Conservation (phyloP, 2,113 vertebrate species). For the Zonotrichia leucophrys region DNA sequence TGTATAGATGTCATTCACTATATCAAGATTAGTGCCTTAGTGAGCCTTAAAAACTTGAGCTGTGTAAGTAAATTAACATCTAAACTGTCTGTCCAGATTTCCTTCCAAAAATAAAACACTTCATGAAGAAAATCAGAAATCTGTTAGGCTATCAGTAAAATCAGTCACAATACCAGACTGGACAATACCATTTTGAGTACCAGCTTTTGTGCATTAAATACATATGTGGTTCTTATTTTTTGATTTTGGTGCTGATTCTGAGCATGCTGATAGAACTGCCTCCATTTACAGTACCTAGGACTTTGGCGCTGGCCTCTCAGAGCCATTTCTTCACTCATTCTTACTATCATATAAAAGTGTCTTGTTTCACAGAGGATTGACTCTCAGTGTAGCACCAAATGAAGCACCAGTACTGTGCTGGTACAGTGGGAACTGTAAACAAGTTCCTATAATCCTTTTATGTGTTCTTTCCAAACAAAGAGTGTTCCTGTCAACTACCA, state of each 20-base stretch:
- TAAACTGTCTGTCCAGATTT: background rate
- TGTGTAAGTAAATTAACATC: background rate
- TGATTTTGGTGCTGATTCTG: background rate
- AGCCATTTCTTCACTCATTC: background rate
- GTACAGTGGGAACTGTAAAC: background rate
- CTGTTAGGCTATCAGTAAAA: background rate
- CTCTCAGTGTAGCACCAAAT: background rate
- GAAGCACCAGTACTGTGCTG: background rate
- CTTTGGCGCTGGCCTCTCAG: fast-evolving
- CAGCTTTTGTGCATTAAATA: background rate
- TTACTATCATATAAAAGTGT: background rate
- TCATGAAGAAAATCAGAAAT: background rate
- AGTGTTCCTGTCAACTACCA: background rate
- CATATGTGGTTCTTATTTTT: background rate
- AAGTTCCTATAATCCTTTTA: background rate
- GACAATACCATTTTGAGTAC: background rate
- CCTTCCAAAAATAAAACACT: background rate
- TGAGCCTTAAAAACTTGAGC: background rate
- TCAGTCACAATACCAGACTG: background rate
- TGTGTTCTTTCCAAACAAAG: background rate
- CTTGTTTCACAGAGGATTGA: background rate
- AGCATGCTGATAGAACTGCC: background rate
- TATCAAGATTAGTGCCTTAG: background rate
- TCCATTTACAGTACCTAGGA: background rate
- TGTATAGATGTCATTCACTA: background rate